Evolutionary conservation across 2,113 vertebrate genomes (phyloP), one percentile per base, ranked within the genome.

Genomic region (Seriola dumerili): DNA sequence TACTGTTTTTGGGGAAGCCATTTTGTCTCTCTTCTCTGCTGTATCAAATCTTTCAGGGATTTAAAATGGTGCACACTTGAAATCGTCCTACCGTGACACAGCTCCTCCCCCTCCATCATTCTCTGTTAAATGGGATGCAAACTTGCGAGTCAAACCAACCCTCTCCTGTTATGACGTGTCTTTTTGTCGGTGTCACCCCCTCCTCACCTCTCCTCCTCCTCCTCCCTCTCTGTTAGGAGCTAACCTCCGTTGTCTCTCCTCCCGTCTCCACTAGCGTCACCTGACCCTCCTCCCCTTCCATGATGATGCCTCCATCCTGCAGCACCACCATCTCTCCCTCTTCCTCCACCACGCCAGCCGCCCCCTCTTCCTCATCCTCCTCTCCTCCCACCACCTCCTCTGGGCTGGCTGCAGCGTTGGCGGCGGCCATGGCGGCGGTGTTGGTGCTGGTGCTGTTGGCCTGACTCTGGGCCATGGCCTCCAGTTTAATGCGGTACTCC

Each of bases 401-500:
- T 0, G 93, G 93, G 70, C 5, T 94, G 70, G 87, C 46, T 0
- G 55, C 83, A 0, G 85, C 63, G 32, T 88, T 88, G 1, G 77
- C 29, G 12, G 77, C 75, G 4, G 80, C 76, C 6, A 10, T 46
- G 23, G 4, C 40, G n/a, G 65, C 2, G 2, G 32, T 46, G 34
- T 40, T 1, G 34, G 61, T 42, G 14, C 67, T 76, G 0, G 69
- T 78, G 14, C 76, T 90, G 4, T 88, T 91, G 87, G 91, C 89
- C 83, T 96, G 96, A 4, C 87, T 95, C 8, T 91, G 87, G 8
- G 88, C 88, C 93, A 98, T 96, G 81, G 96, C 96, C 83, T 96
- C 97, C 82, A 98, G 94, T 66, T 89, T 93, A 57, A 96, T 93
- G 14, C 96, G 95, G 84, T 96, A 97, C 72, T 92, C 91, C 83